Conservation (phyloP, 2,888 invertebrate species). For the Dynastes hyllus region DNA sequence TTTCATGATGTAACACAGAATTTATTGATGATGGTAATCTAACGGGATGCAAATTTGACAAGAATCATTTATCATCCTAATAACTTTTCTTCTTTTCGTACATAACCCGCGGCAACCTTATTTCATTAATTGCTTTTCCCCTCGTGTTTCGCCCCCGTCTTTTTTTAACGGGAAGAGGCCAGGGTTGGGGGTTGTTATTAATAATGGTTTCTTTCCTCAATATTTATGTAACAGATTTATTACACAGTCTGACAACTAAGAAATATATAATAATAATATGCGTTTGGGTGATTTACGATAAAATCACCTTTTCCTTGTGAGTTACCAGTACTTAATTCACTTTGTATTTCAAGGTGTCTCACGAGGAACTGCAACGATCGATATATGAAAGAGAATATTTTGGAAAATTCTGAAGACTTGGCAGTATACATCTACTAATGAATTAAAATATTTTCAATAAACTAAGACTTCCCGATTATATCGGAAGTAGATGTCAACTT, state of each 20-base stretch:
- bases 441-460: no score
- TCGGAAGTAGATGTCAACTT: no score
- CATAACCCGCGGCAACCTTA: slow-evolving; percentile 42
- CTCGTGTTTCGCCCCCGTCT: slow-evolving; percentile 23
- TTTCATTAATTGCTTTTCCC: slow-evolving; percentile 48
- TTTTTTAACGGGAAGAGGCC: not conserved
- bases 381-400: no score
- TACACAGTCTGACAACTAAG: not conserved
- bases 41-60: slow-evolving; percentile 55
- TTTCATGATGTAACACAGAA: slow-evolving; percentile 51
- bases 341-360: no score
- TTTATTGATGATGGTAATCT: slow-evolving; percentile 56
- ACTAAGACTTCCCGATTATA: no score
- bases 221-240: slow-evolving; percentile 17
- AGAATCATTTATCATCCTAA: slow-evolving; percentile 53
- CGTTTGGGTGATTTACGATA: no score
- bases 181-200: slow-evolving; percentile 16
- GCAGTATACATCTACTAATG: no score
- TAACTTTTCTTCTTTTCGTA: slow-evolving; percentile 51
- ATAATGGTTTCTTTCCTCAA: slow-evolving; percentile 21
- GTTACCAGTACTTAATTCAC: no score
- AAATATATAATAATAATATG: not conserved
- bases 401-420: no score
- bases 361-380: no score
- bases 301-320: no score